These are phyloP conservation scores for Danaus chrysippus DNA, from an alignment of 2,888 invertebrate species.

Conservation along the genomic window DNA sequence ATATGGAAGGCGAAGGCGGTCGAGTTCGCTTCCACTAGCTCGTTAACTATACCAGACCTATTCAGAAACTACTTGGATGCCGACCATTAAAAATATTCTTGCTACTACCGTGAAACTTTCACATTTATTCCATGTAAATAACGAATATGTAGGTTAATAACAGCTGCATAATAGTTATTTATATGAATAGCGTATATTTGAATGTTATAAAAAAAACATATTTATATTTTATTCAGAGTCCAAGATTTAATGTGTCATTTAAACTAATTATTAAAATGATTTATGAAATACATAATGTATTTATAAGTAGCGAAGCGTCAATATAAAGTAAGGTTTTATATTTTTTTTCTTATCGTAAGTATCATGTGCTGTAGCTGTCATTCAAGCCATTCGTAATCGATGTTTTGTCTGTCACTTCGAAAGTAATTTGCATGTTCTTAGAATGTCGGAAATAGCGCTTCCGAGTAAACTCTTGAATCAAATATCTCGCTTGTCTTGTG, in stretches of 20 bases:
- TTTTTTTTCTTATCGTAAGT: background rate
- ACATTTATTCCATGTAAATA: background rate
- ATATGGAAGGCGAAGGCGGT: slow-evolving; percentile 55
- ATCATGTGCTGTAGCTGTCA: slow-evolving; percentile 1
- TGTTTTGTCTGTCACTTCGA: slow-evolving; percentile 46
- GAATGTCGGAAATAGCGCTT: slow-evolving; percentile 74
- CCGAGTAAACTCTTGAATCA: slow-evolving; percentile 69
- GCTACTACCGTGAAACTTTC: background rate
- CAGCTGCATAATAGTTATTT: background rate
- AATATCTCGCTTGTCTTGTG: slow-evolving; percentile 55
- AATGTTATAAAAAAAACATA: no score
- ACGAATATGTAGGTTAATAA: background rate
- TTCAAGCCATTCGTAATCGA: slow-evolving; percentile 11
- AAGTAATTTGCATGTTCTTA: slow-evolving; percentile 48
- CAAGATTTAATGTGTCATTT: no score
- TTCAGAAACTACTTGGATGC: slow-evolving; percentile 38
- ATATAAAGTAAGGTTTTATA: no score
- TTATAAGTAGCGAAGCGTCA: no score
- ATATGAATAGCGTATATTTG: no score
- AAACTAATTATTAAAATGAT: no score
- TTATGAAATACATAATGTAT: no score
- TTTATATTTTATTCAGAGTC: no score
- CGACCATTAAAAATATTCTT: slow-evolving; percentile 18
- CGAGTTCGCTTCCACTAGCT: slow-evolving; percentile 35
- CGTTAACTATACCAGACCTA: slow-evolving; percentile 49